Evolutionary conservation across 2,888 invertebrate genomes (phyloP), one percentile per base, ranked within the genome.

Genomic region (Calameuta filiformis): DNA sequence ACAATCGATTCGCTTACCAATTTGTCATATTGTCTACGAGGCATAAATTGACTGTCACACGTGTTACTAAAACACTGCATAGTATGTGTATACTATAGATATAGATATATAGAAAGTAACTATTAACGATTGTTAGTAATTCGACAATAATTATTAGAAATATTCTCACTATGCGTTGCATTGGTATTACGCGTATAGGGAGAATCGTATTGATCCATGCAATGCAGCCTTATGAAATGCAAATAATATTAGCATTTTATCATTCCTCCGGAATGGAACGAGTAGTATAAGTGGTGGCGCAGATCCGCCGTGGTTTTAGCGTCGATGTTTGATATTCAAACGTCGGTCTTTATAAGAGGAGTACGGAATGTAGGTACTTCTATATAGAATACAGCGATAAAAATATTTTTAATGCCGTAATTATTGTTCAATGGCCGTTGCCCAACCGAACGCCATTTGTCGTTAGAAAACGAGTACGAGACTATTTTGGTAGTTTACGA

Each of bases 171-270:
- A 56, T 2, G 23, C 56, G 56, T 23, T 56, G 6, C 23, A 56
- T 9, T 56, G 23, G 9, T 23, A 56, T 56, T 56, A 56, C 23
- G 2, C 23, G 56, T 56, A 23, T 9, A 56, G 23, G 23, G 6
- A 23, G 9, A 56, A 56, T 56, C 9, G 6, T 56, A 56, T 56
- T 56, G 56, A 56, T 56, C 56, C 56, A 56, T 56, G 56, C 56
- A 23, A 23, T 56, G 15, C 15, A 23, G 56, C 80, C 83, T 85
- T 85, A 83, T 85, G 82, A 85, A 85, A 85, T 85, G 85, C 84
- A 85, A 85, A 85, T 85, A 81, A 81, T 83, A 85, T 83, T 85
- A 85, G 85, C 80, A 81, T 83, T 80, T 79, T 77, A 77, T 80
- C 81, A 81, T 81, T 56, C 56, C 56, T 23, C 56, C 56, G 23